Conservation (phyloP, 2,888 invertebrate species). For the Drosophila yooni region DNA sequence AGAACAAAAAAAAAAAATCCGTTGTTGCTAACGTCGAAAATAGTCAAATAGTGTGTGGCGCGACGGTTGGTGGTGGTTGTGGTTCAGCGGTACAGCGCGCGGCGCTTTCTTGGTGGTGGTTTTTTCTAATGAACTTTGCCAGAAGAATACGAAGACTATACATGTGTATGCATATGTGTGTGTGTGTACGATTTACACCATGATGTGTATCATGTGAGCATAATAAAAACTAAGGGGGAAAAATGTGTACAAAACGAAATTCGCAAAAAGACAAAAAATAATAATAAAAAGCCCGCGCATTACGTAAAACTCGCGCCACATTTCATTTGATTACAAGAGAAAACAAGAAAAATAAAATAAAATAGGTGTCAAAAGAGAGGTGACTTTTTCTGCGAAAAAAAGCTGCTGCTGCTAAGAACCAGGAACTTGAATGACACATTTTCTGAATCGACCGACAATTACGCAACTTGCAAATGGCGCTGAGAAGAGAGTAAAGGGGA, state of each 20-base stretch:
- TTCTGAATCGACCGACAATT: slow-evolving; percentile 71
- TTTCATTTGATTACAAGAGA: slow-evolving; percentile 2
- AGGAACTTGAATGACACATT: slow-evolving; percentile 80
- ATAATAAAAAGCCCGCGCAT: slow-evolving; percentile 51
- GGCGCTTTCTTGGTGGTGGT: slow-evolving; percentile 66
- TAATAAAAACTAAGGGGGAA: slow-evolving; percentile 24
- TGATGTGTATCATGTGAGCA: slow-evolving; percentile 55
- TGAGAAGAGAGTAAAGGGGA: slow-evolving; percentile 34
- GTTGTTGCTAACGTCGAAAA: slow-evolving; percentile 77
- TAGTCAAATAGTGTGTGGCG: slow-evolving; percentile 68
- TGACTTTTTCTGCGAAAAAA: slow-evolving; percentile 17
- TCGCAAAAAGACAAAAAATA: neutral
- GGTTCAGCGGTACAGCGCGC: slow-evolving; percentile 46
- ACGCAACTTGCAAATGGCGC: slow-evolving; percentile 78
- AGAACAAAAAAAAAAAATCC: slow-evolving; percentile 47
- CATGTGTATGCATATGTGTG: slow-evolving; percentile 18
- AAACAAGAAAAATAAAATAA: neutral
- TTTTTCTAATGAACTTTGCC: slow-evolving; percentile 73
- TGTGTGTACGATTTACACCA: slow-evolving; percentile 38
- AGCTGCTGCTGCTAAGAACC: slow-evolving; percentile 39
- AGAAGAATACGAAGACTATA: slow-evolving; percentile 43
- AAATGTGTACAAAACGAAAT: slow-evolving; percentile 30
- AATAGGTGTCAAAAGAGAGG: slow-evolving; percentile 8
- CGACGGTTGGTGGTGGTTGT: slow-evolving; percentile 70
- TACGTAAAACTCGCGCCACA: slow-evolving; percentile 67